Percentiles rank a stretch among this genome's conserved stretches.
These are phyloP conservation scores for Pterocles burchelli DNA, from an alignment of 2,113 vertebrate species.

Conservation along the genomic window DNA sequence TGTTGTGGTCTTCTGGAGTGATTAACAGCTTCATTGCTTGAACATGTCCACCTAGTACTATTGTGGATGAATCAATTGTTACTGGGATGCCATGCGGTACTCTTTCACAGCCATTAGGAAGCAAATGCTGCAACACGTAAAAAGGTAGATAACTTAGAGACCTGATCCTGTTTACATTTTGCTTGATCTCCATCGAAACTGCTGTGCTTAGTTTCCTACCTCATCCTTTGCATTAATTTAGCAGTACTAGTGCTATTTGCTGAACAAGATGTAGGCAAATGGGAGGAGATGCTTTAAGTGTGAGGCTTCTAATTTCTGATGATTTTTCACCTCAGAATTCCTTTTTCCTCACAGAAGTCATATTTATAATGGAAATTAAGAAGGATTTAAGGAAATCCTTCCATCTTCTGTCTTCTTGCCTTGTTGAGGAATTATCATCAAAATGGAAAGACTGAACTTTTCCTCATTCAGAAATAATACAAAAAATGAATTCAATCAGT, in stretches of 20 bases:
- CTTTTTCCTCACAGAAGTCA: background rate
- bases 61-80: too few species aligned
- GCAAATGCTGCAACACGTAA: background rate
- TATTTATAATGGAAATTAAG: background rate
- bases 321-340: background rate
- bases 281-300: background rate
- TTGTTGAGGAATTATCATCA: background rate
- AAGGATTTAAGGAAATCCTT: background rate
- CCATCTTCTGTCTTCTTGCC: background rate
- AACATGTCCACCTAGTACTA: background rate
- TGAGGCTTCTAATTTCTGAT: background rate
- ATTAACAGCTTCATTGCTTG: background rate
- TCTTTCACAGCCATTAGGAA: background rate
- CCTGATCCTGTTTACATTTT: background rate
- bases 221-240: background rate
- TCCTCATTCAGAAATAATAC: background rate
- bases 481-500: background rate
- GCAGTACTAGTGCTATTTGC: background rate
- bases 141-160: background rate
- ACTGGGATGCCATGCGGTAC: background rate
- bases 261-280: background rate
- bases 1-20: background rate
- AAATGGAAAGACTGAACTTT: background rate
- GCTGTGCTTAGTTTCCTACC: background rate
- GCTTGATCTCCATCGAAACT: background rate